These are phyloP conservation scores for Pycnonotus jocosus DNA, from an alignment of 2,113 vertebrate species.

Conservation along the genomic window DNA sequence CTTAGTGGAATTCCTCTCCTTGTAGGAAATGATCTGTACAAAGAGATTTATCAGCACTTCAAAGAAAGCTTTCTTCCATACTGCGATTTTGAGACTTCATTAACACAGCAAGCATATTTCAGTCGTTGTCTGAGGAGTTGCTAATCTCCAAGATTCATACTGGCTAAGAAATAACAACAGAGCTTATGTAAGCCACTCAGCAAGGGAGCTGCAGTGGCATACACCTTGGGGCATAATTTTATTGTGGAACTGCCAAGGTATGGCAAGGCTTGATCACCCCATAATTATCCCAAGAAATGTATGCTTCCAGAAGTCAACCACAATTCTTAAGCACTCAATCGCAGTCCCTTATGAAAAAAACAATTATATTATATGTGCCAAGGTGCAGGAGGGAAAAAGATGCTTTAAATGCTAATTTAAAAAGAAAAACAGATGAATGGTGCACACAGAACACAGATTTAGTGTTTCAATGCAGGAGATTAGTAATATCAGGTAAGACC, in stretches of 20 bases:
- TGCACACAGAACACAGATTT: background rate
- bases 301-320: background rate
- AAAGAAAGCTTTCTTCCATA: background rate
- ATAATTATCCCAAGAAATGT: background rate
- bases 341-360: background rate
- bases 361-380: background rate
- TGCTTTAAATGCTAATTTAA: background rate
- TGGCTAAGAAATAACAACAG: background rate
- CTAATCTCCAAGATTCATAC: conserved; percentile 6
- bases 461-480: background rate
- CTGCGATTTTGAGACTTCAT: background rate
- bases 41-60: background rate
- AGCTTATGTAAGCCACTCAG: background rate
- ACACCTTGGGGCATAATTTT: background rate
- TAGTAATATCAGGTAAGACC: background rate
- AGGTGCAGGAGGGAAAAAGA: background rate
- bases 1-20: background rate
- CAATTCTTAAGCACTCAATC: background rate
- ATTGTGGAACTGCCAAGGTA: background rate
- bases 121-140: background rate
- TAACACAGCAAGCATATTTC: conserved; percentile 6
- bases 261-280: background rate
- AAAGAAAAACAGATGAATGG: background rate
- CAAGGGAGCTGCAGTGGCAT: background rate
- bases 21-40: background rate